These are phyloP conservation scores for Hesperia comma DNA, from an alignment of 2,888 invertebrate genomes.

Conservation along the genomic window DNA sequence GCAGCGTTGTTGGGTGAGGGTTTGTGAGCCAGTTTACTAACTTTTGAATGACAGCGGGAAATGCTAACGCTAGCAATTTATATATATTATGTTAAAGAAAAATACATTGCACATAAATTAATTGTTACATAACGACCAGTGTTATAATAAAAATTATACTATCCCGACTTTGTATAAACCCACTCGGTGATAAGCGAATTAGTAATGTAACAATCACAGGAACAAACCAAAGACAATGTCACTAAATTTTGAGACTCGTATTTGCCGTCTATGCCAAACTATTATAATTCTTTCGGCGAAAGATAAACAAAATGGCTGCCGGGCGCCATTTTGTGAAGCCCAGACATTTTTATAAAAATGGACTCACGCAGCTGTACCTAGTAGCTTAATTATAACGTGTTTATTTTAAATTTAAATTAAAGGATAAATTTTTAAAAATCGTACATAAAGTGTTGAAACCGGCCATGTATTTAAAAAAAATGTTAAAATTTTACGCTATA, in stretches of 20 bases:
- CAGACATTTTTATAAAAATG: slow-evolving; percentile 61
- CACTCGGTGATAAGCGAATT: not conserved
- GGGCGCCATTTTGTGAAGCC: slow-evolving; percentile 40
- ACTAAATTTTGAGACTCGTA: not conserved
- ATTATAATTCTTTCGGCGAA: slow-evolving; percentile 18
- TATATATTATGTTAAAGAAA: too few relatives aligned
- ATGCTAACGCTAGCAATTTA: too few relatives aligned
- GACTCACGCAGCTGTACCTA: slow-evolving; percentile 60
- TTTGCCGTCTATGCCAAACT: slow-evolving; percentile 7
- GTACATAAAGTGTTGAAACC: slow-evolving; percentile 64
- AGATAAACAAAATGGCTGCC: slow-evolving; percentile 43
- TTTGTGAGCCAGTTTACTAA: too few relatives aligned
- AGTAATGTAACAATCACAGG: not conserved
- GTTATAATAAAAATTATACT: too few relatives aligned
- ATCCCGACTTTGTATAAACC: too few relatives aligned
- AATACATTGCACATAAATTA: too few relatives aligned
- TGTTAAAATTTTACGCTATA: slow-evolving; percentile 46
- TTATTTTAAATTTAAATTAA: slow-evolving; percentile 43
- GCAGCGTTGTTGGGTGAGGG: too few relatives aligned
- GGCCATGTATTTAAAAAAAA: slow-evolving; percentile 68
- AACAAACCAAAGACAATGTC: not conserved
- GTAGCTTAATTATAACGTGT: slow-evolving; percentile 49
- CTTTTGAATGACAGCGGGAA: too few relatives aligned
- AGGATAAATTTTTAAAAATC: slow-evolving; percentile 45
- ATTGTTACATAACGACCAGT: too few relatives aligned